Base-by-base conservation (phyloP, 2,113 vertebrate genomes). In the Condylura cristata region DNA sequence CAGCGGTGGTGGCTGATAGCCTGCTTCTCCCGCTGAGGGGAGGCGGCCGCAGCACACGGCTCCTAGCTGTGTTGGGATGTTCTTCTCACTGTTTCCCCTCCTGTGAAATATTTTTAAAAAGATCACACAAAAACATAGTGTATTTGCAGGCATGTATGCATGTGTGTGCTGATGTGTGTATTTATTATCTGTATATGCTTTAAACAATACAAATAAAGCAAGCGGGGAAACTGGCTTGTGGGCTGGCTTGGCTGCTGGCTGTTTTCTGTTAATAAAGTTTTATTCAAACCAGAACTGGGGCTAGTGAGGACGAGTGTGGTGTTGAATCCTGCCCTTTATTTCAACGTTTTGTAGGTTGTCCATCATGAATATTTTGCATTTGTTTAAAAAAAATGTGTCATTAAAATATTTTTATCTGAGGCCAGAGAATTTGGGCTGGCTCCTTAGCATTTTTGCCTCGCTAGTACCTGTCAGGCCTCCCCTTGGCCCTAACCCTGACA, bases 231-330 rank as follows among this genome's bases (percentile, higher is more conserved):
- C 14, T 61, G 60, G 24, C 32, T 14, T 65, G 3, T n/a, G 61
- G 53, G 7, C n/a, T 2, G 1, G 39, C 56, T 39, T 2, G 1
- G 39, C 56, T 58, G n/a, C 46, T n/a, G n/a, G n/a, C 56, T 90
- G 14, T 63, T 74, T 84, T 84, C 79, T 93, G 30, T 94, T 37
- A 83, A 84, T 87, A 78, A 51, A 79, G 48, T 84, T 90, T 96
- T 90, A 79, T 79, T 79, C 11, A 28, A 75, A 80, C 1, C 2
- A 53, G 41, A 30, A n/a, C 61, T 1, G 3, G 28, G 13, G 8
- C 76, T 58, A 81, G 58, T 32, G 46, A 60, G 16, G 48, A 61
- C 16, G 17, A 37, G 8, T 72, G 2, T n/a, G 83, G 39, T 37
- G 12, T 13, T 3, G 17, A 68, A 44, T 60, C 41, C 18, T 28